phyloP scores from a whole-genome alignment of 2,797 vertebrate genomes.

The Pterois miles region DNA sequence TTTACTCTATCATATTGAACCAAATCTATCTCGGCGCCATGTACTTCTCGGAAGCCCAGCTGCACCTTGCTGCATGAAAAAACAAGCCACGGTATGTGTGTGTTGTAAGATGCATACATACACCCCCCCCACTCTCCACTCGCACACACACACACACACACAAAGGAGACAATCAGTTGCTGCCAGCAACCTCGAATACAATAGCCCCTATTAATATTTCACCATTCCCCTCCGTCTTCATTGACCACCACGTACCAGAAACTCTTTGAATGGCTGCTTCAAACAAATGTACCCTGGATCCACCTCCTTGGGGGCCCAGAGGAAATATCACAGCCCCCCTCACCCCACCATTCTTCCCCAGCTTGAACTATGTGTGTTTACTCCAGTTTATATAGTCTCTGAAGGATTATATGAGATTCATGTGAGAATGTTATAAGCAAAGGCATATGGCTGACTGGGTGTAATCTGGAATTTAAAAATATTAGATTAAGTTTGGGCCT shows the following conservation, averaged over 20 bases:
- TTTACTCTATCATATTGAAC: constrained; percentile 91
- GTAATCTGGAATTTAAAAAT: neutral
- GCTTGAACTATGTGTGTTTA: neutral
- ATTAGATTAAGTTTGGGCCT: neutral
- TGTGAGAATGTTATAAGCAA: neutral
- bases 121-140: neutral
- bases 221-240: constrained; percentile 77
- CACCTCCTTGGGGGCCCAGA: neutral
- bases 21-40: constrained; percentile 90
- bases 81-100: neutral
- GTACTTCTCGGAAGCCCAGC: constrained; percentile 89
- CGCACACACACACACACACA: constrained; percentile 22
- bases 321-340: neutral
- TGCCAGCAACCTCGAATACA: constrained; percentile 87
- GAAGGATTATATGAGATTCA: neutral
- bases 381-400: neutral
- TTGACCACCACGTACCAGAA: constrained; percentile 83
- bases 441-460: neutral
- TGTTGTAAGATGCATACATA: constrained; percentile 29
- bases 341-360: neutral
- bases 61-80: constrained; percentile 81
- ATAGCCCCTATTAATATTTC: constrained; percentile 95
- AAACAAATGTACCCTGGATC: neutral
- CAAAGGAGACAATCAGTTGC: constrained; percentile 84
- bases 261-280: constrained; percentile 55